Evolutionary conservation across 2,888 invertebrate genomes (phyloP).

Genomic region (Hedychridium roseum): DNA sequence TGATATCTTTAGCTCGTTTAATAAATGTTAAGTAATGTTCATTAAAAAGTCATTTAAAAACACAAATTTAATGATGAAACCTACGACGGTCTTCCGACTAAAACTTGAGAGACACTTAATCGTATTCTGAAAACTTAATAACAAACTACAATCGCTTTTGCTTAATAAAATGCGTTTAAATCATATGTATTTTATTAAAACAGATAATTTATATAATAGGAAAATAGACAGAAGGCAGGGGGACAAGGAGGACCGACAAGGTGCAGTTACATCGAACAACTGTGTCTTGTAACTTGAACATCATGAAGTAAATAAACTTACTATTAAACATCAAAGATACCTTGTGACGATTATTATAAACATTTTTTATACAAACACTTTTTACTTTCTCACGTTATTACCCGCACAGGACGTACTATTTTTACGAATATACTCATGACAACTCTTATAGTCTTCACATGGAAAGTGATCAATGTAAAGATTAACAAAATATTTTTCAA

Average conservation of each 20-base stretch:
- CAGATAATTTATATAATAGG: neutral
- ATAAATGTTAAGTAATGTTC: neutral
- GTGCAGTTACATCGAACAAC: slow-evolving; percentile 4
- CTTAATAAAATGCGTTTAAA: neutral
- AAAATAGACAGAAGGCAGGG: too few relatives aligned
- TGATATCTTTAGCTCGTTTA: neutral
- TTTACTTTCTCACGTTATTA: neutral
- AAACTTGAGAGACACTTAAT: slow-evolving; percentile 52
- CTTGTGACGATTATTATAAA: slow-evolving; percentile 16
- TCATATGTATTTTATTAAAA: neutral
- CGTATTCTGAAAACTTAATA: slow-evolving; percentile 44
- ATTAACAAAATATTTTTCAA: neutral
- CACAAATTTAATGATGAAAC: slow-evolving; percentile 69
- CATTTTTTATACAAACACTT: slow-evolving; percentile 15
- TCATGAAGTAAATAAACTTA: slow-evolving; percentile 24
- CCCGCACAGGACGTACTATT: too few relatives aligned
- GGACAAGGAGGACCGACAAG: too few relatives aligned
- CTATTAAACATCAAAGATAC: too few relatives aligned
- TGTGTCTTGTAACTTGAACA: slow-evolving; percentile 24
- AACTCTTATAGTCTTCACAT: neutral
- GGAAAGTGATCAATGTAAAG: neutral
- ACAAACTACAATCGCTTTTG: neutral
- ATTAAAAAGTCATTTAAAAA: slow-evolving; percentile 17
- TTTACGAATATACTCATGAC: too few relatives aligned
- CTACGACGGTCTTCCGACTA: slow-evolving; percentile 82